Percentiles rank a stretch among this genome's conserved stretches.
Conservation (phyloP, 2,888 invertebrate species). For the Macaria liturata region DNA sequence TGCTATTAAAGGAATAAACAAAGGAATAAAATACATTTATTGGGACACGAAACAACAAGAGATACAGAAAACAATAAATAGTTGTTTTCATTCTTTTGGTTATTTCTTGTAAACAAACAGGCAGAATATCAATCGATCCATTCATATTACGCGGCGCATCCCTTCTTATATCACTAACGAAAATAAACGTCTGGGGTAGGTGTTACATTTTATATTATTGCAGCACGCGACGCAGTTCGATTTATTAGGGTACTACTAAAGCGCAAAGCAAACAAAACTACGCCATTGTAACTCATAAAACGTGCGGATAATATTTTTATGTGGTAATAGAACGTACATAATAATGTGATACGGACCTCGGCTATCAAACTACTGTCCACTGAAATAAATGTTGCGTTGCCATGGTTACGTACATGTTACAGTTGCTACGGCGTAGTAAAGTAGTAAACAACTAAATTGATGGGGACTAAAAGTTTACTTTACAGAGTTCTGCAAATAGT, state of each 20-base stretch:
- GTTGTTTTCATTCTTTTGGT: no score
- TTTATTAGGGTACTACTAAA: slow-evolving; percentile 33
- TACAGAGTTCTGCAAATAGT: no score
- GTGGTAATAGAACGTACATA: slow-evolving; percentile 32
- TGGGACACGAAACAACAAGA: no score
- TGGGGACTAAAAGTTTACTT: no score
- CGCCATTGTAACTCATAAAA: slow-evolving; percentile 35
- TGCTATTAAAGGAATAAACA: no score
- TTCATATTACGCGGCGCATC: slow-evolving; percentile 12
- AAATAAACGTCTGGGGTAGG: slow-evolving; percentile 70
- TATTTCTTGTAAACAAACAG: no score
- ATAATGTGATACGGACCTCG: slow-evolving; percentile 28
- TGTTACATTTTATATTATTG: slow-evolving; percentile 72
- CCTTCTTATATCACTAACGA: slow-evolving; percentile 62
- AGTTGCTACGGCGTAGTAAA: no score
- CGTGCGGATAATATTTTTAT: slow-evolving; percentile 37
- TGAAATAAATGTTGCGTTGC: not conserved
- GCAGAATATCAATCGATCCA: slow-evolving; percentile 1
- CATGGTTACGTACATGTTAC: no score
- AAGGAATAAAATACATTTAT: no score
- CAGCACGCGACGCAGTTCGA: slow-evolving; percentile 59
- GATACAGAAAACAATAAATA: no score
- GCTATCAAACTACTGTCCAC: slow-evolving; percentile 16
- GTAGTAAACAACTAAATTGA: no score
- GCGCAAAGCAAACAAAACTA: slow-evolving; percentile 33